Evolutionary conservation across 2,113 vertebrate species (phyloP).

Genomic region (Symphodus melops): DNA sequence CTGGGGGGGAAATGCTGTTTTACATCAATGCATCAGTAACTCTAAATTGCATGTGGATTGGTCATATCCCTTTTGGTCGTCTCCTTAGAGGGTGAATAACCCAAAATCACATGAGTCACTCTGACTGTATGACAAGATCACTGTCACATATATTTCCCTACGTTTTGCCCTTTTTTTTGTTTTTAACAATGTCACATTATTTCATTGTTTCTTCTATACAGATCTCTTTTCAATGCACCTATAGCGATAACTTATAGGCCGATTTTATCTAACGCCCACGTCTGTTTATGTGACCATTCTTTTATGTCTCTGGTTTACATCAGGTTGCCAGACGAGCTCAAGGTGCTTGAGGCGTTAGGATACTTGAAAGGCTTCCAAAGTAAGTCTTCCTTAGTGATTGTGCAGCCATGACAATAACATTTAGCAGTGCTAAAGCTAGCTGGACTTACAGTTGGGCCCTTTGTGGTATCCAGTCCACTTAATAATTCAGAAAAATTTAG

Average conservation of each 20-base stretch:
- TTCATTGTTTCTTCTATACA: conserved; percentile 3
- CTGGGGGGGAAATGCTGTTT: conserved; percentile 68
- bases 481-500: too few relatives aligned
- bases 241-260: too few relatives aligned
- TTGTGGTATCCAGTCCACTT: too few relatives aligned
- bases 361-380: not conserved
- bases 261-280: not conserved
- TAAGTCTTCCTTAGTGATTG: not conserved
- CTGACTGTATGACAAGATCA: conserved; percentile 45
- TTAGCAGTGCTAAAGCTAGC: not conserved
- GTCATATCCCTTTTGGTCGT: conserved; percentile 67
- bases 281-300: not conserved
- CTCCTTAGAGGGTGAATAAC: conserved; percentile 59
- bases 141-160: conserved; percentile 44
- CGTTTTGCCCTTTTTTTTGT: conserved; percentile 29
- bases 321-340: too few relatives aligned
- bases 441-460: too few relatives aligned
- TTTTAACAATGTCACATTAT: conserved; percentile 28
- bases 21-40: conserved; percentile 77
- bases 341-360: not conserved
- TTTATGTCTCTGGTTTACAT: too few relatives aligned
- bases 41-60: conserved; percentile 80
- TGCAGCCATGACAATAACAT: not conserved
- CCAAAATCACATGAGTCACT: conserved; percentile 63
- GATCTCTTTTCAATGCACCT: not conserved